These are phyloP conservation scores for Perdita meconis DNA, from an alignment of 2,888 invertebrate genomes.

Conservation along the genomic window DNA sequence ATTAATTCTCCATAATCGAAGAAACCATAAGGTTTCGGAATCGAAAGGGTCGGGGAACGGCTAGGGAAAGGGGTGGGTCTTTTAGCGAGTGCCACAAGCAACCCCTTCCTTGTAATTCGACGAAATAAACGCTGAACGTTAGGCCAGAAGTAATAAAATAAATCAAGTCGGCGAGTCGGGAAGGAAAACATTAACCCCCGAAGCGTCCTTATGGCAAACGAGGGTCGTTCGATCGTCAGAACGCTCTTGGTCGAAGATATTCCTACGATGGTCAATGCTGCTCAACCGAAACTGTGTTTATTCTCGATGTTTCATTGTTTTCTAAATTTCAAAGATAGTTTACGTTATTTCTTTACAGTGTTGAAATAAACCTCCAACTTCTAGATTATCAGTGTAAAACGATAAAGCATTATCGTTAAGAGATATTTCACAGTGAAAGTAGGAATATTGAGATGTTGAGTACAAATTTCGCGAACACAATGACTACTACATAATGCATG, in stretches of 20 bases:
- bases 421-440: neutral
- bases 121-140: conserved; percentile 86
- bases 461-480: conserved; percentile 53
- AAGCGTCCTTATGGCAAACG: conserved; percentile 74
- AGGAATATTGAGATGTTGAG: conserved; percentile 65
- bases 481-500: conserved; percentile 32
- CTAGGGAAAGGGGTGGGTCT: conserved; percentile 58
- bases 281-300: conserved; percentile 31
- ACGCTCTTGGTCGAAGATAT: conserved; percentile 60
- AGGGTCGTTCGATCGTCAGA: conserved; percentile 73
- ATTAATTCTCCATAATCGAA: conserved; percentile 43
- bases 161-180: conserved; percentile 83
- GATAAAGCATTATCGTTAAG: neutral
- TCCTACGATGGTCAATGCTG: conserved; percentile 57
- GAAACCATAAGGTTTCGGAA: conserved; percentile 60
- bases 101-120: conserved; percentile 87
- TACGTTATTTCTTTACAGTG: neutral
- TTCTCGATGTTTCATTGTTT: neutral
- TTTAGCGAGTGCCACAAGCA: conserved; percentile 74
- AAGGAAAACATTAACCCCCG: conserved; percentile 76
- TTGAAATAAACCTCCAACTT: neutral
- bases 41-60: conserved; percentile 61
- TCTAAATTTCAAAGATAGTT: neutral
- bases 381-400: neutral
- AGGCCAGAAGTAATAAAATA: conserved; percentile 86